Base-by-base conservation (phyloP, 2,888 invertebrate species). In the Diaprepes abbreviatus region DNA sequence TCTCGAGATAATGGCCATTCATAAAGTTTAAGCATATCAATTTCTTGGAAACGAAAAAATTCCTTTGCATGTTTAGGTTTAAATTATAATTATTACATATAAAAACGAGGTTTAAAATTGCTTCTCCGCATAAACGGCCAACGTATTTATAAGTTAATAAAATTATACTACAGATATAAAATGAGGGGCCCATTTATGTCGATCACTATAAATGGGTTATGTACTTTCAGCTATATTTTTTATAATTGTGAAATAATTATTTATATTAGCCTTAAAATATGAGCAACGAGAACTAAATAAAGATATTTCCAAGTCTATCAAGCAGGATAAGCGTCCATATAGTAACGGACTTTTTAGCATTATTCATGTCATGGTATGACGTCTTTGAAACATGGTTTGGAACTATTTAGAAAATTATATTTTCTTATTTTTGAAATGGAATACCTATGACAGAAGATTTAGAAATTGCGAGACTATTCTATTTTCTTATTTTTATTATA, bases 11-110 rank as follows among this genome's bases (percentile, higher is more conserved):
- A 43, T 43, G n/a, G 10, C 19, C 21, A 10, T 21, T 17, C 43
- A 43, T 43, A 43, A 43, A 43, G 16, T 14, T 43, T 43, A 43
- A 21, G 0, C 1, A 36, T 36, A 38, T 24, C 62, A 48, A 33
- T 36, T 21, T 60, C 12, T 36, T 14, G 36, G 6, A 19, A 52
- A 52, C 24, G 36, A 50, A 50, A 21, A 62, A 52, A 52, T 50
- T 17, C n/a, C 21, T 19, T 63, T 63, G 63, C 63, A 63, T 63
- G 63, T 50, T 52, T 50, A 28, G 35, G 14, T 52, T 63, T 50
- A 24, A 19, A 60, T 45, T 60, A 60, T 60, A 60, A 48, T 60
- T 60, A 48, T 40, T 38, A 21, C 31, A 38, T 17, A 14, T 36
- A 38, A 28, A 63, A 58, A 38, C 43, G 9, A 28, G 40, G 58